phyloP scores from a whole-genome alignment of 2,113 vertebrate species.

The Rhizomys pruinosus region DNA sequence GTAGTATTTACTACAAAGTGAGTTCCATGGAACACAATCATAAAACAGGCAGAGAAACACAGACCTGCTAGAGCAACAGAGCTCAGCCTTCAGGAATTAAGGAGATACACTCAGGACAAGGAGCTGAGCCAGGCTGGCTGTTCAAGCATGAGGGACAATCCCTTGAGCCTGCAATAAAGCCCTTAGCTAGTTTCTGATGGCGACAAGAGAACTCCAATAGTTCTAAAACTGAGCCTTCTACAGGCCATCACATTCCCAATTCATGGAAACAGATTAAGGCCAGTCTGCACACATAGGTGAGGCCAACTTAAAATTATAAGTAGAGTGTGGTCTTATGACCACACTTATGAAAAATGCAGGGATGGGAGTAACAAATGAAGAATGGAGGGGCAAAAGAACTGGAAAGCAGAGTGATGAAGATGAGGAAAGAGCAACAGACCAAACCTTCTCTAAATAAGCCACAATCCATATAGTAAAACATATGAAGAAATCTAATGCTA shows the following conservation, averaged over 20 bases:
- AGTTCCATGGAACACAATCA: neutral
- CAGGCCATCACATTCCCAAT: neutral
- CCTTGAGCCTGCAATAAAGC: neutral
- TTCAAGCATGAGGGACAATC: neutral
- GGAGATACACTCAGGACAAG: neutral
- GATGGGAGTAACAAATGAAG: neutral
- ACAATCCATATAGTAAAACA: neutral
- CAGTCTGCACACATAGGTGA: neutral
- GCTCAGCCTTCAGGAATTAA: neutral
- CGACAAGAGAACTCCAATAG: neutral
- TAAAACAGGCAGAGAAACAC: neutral
- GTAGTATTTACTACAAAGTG: neutral
- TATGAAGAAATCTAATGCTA: neutral
- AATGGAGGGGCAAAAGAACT: neutral
- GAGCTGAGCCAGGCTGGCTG: neutral
- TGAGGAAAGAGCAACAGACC: neutral
- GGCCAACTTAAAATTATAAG: neutral
- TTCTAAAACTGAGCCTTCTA: neutral
- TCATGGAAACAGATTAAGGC: neutral
- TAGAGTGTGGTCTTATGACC: too few species aligned
- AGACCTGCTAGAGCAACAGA: neutral
- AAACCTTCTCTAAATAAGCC: neutral
- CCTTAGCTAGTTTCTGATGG: neutral
- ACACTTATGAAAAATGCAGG: neutral
- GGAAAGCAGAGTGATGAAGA: neutral